Percentiles rank a stretch among this genome's conserved stretches.
phyloP scores from a whole-genome alignment of 2,888 invertebrate species.

The Torymus texanus region DNA sequence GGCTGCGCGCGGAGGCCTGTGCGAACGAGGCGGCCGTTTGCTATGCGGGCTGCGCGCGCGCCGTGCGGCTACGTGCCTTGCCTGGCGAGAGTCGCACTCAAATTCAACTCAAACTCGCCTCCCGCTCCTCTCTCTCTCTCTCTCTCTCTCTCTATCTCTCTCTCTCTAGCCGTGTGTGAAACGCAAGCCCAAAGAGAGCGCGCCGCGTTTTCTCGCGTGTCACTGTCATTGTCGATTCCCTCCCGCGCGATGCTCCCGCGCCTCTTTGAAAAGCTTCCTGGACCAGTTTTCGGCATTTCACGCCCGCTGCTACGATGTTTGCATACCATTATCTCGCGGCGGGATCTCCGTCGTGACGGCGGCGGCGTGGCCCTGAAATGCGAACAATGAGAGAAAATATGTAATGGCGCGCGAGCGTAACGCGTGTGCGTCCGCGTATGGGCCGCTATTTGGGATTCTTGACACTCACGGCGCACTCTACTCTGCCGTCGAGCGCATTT shows the following conservation, averaged over 20 bases:
- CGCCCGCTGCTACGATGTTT: slow-evolving; percentile 17
- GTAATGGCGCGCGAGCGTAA: background rate
- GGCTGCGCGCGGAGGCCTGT: slow-evolving; percentile 56
- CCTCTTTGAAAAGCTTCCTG: slow-evolving; percentile 11
- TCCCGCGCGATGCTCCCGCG: background rate
- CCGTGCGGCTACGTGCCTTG: slow-evolving; percentile 72
- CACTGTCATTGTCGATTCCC: slow-evolving; percentile 6
- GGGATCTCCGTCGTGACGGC: background rate
- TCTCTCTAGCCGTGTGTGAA: background rate
- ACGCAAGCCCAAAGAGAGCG: background rate
- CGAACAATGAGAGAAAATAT: slow-evolving; percentile 4
- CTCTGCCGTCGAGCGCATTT: background rate
- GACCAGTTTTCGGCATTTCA: slow-evolving; percentile 23
- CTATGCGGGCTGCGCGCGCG: slow-evolving; percentile 75
- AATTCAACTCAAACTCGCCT: slow-evolving; percentile 69
- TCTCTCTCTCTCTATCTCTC: background rate
- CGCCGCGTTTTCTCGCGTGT: slow-evolving; percentile 7
- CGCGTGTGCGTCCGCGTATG: background rate
- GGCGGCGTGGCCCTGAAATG: slow-evolving; percentile 11
- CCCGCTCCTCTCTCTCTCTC: slow-evolving; percentile 59
- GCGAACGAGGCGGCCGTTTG: slow-evolving; percentile 63
- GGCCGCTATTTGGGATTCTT: background rate
- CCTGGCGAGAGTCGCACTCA: slow-evolving; percentile 70
- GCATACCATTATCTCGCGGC: slow-evolving; percentile 1
- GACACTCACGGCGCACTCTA: background rate